Evolutionary conservation across 92 coral and sea anemone species (phyloP).

Genomic region (Siderastrea siderea): DNA sequence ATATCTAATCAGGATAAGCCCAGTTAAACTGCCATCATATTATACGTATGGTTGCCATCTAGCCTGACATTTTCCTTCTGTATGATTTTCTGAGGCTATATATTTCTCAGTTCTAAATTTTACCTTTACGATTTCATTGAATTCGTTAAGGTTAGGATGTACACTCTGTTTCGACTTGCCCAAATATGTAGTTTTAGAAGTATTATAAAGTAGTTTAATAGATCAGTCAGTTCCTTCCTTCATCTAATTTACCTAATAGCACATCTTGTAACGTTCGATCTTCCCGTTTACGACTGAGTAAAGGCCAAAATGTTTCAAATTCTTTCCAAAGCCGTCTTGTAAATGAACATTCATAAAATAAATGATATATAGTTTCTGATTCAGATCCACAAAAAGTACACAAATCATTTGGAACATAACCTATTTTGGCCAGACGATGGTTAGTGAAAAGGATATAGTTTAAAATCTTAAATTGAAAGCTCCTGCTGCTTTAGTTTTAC

Average conservation of each 20-base stretch:
- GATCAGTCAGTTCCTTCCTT: background rate
- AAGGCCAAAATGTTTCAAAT: background rate
- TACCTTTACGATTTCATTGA: background rate
- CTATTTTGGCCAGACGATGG: constrained; percentile 6
- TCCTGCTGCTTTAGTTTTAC: background rate
- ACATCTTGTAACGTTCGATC: background rate
- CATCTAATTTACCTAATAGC: background rate
- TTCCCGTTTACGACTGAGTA: background rate
- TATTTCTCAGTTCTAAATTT: too few species aligned
- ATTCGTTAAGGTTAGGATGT: background rate
- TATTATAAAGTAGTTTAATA: background rate
- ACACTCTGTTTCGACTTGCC: background rate
- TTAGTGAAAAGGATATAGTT: background rate
- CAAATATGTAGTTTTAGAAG: background rate
- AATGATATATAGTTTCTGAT: background rate
- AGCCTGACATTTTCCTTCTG: too few species aligned
- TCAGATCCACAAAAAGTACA: background rate
- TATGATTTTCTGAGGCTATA: too few species aligned
- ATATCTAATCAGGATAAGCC: too few species aligned
- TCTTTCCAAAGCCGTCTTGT: background rate
- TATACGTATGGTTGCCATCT: too few species aligned
- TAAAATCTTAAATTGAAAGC: background rate
- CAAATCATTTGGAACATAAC: constrained; percentile 3
- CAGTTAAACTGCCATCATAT: too few species aligned
- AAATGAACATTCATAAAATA: constrained; percentile 1